Conservation (phyloP, 2,113 vertebrate genomes). For the Chlorodrepanis virens region DNA sequence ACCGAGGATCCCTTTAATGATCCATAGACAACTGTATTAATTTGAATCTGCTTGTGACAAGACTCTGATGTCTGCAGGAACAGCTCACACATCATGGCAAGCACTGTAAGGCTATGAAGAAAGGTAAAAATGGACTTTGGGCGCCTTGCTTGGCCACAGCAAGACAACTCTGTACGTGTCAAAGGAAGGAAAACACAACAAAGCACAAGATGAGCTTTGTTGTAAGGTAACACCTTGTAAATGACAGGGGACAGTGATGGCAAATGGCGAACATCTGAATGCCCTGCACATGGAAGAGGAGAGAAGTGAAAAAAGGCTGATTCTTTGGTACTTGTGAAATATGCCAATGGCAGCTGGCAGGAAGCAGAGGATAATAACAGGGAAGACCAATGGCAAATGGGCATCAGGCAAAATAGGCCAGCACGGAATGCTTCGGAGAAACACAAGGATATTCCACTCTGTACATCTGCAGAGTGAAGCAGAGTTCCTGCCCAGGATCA, state of each 20-base stretch:
- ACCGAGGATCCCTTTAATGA: neutral
- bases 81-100: neutral
- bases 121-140: neutral
- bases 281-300: neutral
- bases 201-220: neutral
- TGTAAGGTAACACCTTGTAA: neutral
- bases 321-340: neutral
- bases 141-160: neutral
- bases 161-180: neutral
- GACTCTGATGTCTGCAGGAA: neutral
- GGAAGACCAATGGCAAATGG: neutral
- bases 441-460: neutral
- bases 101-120: neutral
- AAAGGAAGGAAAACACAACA: neutral
- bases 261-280: neutral
- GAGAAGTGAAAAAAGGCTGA: neutral
- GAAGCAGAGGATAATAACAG: neutral
- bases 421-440: neutral
- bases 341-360: neutral
- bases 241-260: neutral
- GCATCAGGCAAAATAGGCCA: neutral
- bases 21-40: neutral
- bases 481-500: neutral
- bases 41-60: neutral
- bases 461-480: neutral